Conservation (phyloP, 2,113 vertebrate genomes). For the Toxostoma redivivum region DNA sequence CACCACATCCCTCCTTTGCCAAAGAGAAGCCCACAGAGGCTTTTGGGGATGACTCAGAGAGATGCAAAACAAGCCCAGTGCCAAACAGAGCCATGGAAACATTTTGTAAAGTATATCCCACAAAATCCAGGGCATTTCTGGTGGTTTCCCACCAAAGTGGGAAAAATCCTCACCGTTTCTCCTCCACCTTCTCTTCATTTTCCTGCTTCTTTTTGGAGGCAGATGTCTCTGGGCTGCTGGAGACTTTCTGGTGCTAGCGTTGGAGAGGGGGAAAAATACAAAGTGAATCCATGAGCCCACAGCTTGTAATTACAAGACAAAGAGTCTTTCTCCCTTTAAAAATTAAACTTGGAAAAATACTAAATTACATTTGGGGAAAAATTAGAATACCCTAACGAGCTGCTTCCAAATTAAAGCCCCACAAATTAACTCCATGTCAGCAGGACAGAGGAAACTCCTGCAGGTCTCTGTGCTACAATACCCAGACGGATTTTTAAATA, state of each 20-base stretch:
- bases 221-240: conserved; percentile 44
- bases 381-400: neutral
- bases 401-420: neutral
- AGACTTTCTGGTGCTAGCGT: conserved; percentile 81
- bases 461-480: neutral
- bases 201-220: conserved; percentile 47
- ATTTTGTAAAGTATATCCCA: neutral
- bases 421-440: rapidly evolving
- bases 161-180: conserved; percentile 61
- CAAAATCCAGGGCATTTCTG: neutral
- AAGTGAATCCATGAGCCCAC: rapidly evolving
- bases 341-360: neutral
- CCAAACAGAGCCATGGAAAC: neutral
- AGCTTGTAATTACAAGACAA: neutral
- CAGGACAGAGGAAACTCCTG: neutral
- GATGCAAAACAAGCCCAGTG: neutral
- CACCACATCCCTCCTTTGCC: neutral
- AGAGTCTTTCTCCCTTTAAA: neutral
- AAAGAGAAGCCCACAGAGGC: neutral
- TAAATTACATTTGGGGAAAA: neutral
- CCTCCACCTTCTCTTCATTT: conserved; percentile 50
- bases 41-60: neutral
- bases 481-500: neutral
- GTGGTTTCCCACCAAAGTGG: neutral
- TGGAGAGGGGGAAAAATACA: rapidly evolving